Evolutionary conservation across 2,797 vertebrate genomes (phyloP).

Genomic region (Sphenopsis melanotis): DNA sequence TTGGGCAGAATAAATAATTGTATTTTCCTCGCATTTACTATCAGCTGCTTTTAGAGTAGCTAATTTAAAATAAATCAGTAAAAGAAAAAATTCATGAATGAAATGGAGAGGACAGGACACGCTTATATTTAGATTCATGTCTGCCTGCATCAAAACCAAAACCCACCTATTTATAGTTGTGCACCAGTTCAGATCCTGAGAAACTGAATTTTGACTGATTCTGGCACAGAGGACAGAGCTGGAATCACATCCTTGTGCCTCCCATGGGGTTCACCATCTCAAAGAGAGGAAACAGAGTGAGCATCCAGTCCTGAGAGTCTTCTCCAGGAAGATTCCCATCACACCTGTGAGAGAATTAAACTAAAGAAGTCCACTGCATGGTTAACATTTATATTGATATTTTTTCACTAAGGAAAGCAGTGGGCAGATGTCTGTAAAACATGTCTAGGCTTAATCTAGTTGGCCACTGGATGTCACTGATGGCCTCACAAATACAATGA

Average conservation of each 20-base stretch:
- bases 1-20: background rate
- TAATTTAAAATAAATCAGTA: background rate
- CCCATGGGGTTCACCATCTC: background rate
- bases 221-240: background rate
- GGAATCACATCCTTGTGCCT: background rate
- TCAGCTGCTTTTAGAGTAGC: background rate
- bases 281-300: background rate
- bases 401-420: background rate
- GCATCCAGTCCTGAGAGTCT: background rate
- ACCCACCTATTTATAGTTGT: background rate
- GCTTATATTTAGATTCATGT: background rate
- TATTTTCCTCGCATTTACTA: background rate
- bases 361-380: background rate
- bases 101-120: background rate
- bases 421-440: slow-evolving; percentile 5
- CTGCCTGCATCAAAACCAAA: background rate
- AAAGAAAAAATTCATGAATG: background rate
- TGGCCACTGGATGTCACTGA: slow-evolving; percentile 74
- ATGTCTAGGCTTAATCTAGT: slow-evolving; percentile 44
- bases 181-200: background rate
- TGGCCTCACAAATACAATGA: slow-evolving; percentile 62
- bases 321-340: background rate
- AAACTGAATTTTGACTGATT: background rate
- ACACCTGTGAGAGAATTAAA: background rate
- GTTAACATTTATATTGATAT: background rate